These are phyloP conservation scores for Bombyx mori DNA, from an alignment of 1,140 invertebrate genomes.

Conservation along the genomic window ASM3026992v2 NC_085124.1:702501-703000, in stretches of 20 bases:
- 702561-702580: constrained; percentile 39
- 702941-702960: no score
- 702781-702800: no score
- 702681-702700: constrained; percentile 29
- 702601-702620: constrained; percentile 21
- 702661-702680: constrained; percentile 21
- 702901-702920: no score
- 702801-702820: no score
- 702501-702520: constrained; percentile 15
- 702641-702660: constrained; percentile 51
- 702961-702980: no score
- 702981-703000: no score
- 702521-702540: constrained; percentile 46
- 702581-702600: neutral
- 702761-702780: no score
- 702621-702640: constrained; percentile 46
- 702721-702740: neutral
- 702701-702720: constrained; percentile 20
- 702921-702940: no score
- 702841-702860: no score
- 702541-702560: constrained; percentile 24
- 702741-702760: neutral
- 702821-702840: no score
- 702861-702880: no score
- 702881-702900: no score